These are phyloP conservation scores for Deroplatys truncata DNA, from an alignment of 2,888 invertebrate species.

Conservation along the genomic window DNA sequence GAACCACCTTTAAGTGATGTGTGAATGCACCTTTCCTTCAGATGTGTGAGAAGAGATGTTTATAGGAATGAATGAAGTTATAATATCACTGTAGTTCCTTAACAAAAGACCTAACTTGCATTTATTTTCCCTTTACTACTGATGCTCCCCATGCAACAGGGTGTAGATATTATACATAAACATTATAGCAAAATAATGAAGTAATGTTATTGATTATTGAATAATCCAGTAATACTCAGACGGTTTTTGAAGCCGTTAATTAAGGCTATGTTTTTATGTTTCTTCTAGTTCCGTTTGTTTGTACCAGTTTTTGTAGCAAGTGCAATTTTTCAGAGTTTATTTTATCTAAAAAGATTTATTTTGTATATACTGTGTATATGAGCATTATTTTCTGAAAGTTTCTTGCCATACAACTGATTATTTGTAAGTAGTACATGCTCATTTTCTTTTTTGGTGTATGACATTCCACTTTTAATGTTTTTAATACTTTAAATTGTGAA, in stretches of 20 bases:
- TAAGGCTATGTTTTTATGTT: neutral
- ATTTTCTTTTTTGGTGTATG: neutral
- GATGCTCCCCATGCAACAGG: neutral
- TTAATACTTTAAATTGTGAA: neutral
- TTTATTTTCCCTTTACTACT: neutral
- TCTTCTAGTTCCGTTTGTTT: neutral
- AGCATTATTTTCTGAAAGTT: neutral
- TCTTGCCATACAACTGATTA: neutral
- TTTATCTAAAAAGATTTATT: neutral
- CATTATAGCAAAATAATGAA: neutral
- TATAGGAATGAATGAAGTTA: neutral
- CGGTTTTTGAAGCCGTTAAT: neutral
- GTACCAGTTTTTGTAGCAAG: neutral
- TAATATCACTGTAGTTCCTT: neutral
- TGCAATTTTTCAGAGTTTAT: neutral
- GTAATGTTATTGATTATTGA: neutral
- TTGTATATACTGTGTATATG: neutral
- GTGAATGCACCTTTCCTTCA: neutral
- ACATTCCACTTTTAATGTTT: conserved; percentile 3
- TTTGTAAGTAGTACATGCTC: neutral
- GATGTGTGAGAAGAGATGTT: neutral
- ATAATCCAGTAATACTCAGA: neutral
- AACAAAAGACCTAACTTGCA: neutral
- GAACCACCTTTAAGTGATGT: neutral
- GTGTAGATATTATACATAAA: neutral